phyloP scores from a whole-genome alignment of 2,797 vertebrate genomes.

The Furcifer pardalis region DNA sequence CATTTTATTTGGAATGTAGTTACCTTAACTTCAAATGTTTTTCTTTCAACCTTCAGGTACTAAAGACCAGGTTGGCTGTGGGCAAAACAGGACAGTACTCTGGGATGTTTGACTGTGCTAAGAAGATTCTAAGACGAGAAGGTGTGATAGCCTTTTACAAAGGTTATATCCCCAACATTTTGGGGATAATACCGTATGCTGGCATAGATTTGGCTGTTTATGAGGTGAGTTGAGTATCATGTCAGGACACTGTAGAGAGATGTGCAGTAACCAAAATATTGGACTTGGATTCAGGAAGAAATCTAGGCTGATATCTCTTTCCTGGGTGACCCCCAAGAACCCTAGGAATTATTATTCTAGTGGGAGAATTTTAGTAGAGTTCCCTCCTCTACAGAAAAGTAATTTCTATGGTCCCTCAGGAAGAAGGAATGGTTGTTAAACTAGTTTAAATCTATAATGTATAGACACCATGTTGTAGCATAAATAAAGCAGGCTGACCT shows the following conservation, averaged over 20 bases:
- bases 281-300: background rate
- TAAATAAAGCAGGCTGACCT: background rate
- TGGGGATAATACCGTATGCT: constrained; percentile 96
- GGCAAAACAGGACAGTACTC: constrained; percentile 93
- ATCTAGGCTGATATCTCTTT: background rate
- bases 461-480: background rate
- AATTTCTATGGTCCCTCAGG: background rate
- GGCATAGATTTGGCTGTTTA: constrained; percentile 94
- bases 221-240: constrained; percentile 79
- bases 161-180: constrained; percentile 90
- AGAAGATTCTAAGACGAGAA: constrained; percentile 88
- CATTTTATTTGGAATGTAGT: background rate
- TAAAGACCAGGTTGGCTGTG: constrained; percentile 94
- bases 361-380: background rate
- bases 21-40: constrained; percentile 4
- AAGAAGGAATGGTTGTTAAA: background rate
- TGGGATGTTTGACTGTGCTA: constrained; percentile 90
- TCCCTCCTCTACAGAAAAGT: background rate
- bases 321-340: background rate
- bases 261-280: background rate
- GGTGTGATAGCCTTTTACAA: constrained; percentile 91
- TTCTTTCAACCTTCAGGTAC: constrained; percentile 77
- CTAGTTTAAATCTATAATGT: background rate
- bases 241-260: background rate
- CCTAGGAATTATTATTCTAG: background rate